Conservation (phyloP, 2,888 invertebrate genomes). For the Hymenopus coronatus region DNA sequence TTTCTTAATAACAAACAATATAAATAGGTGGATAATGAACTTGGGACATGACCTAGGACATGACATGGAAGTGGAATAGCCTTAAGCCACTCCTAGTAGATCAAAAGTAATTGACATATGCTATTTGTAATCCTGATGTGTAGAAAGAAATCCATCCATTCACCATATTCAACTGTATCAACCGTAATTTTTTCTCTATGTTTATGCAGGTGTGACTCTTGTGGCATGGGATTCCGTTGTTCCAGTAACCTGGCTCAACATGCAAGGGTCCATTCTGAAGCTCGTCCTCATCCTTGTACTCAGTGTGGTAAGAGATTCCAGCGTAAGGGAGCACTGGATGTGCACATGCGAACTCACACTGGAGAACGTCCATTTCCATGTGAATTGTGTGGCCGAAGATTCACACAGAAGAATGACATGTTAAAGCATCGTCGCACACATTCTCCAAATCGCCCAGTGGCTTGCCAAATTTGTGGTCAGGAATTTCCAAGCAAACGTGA, state of each 20-base stretch:
- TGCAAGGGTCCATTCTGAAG: constrained; percentile 36
- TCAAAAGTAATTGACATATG: too few relatives aligned
- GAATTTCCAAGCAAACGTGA: constrained; percentile 16
- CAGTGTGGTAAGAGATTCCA: constrained; percentile 40
- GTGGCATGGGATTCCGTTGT: constrained; percentile 43
- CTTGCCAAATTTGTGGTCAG: constrained; percentile 20
- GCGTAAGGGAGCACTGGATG: constrained; percentile 40
- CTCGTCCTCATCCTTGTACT: constrained; percentile 37
- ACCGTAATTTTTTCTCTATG: not conserved
- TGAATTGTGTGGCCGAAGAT: constrained; percentile 39
- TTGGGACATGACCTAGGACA: too few relatives aligned
- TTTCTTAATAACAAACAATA: too few relatives aligned
- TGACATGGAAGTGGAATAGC: too few relatives aligned
- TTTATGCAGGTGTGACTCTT: constrained; percentile 38
- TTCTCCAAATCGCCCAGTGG: constrained; percentile 10
- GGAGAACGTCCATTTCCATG: constrained; percentile 43
- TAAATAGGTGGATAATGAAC: too few relatives aligned
- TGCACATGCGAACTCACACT: constrained; percentile 43
- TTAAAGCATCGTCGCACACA: constrained; percentile 39
- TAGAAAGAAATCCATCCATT: too few relatives aligned
- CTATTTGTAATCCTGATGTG: too few relatives aligned
- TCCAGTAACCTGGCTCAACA: constrained; percentile 44
- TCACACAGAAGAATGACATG: constrained; percentile 45
- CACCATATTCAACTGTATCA: too few relatives aligned
- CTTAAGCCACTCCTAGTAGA: too few relatives aligned